Base-by-base conservation (phyloP, 1,140 invertebrate species). In the Drosophila azteca region DNA sequence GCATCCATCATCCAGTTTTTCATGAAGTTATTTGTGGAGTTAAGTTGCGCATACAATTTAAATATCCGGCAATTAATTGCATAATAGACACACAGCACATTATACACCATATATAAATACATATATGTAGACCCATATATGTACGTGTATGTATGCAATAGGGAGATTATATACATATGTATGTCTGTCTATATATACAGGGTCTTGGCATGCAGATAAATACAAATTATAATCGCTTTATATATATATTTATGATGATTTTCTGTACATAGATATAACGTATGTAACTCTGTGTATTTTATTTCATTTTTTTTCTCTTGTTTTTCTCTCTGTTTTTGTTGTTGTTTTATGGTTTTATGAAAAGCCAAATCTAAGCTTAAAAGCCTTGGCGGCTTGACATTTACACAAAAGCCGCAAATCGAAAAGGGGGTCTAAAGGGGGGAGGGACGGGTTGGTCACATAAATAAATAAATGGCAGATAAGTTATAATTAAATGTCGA, bases 401-500 rank as follows among this genome's bases (percentile, higher is more conserved):
- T 57, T 61, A 44, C 46, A 53, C 35, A 59, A 78, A 78, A 79
- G 43, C 78, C 72, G 51, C 61, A 75, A 76, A 41, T 48, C 29
- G 15, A 50, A 41, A 20, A 20, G 17, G 17, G 17, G 17, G 17
- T 20, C 17, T 0, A 1, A 1, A 20, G 17, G 17, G 17, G 17
- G 1, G 17, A 20, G 17, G 6, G 7, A 29, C 41, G 26, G 17
- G 50, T n/a, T n/a, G 41, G 43, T 26, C 48, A 54, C 24, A 52
- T 41, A 77, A 72, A 73, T 77, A 72, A 81, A 77, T 80, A 80
- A 77, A 81, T 82, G 70, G 29, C 45, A 63, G 62, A 81, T 77
- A 84, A 85, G 70, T 80, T 80, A 85, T 84, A 84, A 85, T 85
- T 85, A 85, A 87, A 85, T 74, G 64, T 66, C 72, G 77, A 85